Conservation (phyloP, 2,113 vertebrate species). For the Empidonax traillii region DNA sequence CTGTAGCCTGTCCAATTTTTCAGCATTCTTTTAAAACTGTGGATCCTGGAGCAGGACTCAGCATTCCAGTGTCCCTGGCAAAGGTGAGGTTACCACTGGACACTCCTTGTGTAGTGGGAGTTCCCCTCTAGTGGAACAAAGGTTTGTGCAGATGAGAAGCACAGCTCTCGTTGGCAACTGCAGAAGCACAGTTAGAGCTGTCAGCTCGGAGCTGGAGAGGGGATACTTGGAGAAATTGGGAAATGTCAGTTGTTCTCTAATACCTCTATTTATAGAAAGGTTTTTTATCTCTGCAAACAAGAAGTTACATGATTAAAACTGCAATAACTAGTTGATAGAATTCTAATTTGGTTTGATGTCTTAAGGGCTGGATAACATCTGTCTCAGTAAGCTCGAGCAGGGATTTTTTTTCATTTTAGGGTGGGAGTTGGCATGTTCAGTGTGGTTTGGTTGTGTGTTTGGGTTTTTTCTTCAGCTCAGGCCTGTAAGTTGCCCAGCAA, state of each 20-base stretch:
- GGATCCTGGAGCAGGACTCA: not conserved
- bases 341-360: not conserved
- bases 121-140: not conserved
- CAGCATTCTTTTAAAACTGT: not conserved
- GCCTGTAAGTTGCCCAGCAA: not conserved
- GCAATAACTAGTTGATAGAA: not conserved
- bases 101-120: accelerated
- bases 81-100: not conserved
- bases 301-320: not conserved
- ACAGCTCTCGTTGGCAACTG: not conserved
- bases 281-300: not conserved
- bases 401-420: not conserved
- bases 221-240: not conserved
- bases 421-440: not conserved
- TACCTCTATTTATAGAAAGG: not conserved
- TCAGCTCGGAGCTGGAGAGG: not conserved
- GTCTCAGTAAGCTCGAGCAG: not conserved
- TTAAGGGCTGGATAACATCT: not conserved
- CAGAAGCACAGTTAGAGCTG: not conserved
- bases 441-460: not conserved
- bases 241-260: not conserved
- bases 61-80: not conserved
- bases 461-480: not conserved
- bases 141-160: not conserved
- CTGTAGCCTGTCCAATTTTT: not conserved